phyloP scores from a whole-genome alignment of 2,888 invertebrate genomes.

The Alloplasta piceator region DNA sequence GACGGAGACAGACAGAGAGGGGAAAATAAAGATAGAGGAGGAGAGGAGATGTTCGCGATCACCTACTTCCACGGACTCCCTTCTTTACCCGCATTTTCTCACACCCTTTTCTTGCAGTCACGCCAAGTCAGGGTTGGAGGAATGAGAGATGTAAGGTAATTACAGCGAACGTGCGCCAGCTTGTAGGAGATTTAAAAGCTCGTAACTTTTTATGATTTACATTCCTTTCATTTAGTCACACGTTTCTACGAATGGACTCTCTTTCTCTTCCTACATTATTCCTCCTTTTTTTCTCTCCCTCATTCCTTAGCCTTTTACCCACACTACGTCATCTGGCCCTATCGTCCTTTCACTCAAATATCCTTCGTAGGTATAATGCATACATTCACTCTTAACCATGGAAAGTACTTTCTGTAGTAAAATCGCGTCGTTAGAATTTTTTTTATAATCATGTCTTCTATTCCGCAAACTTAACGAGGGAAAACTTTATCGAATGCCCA shows the following conservation, averaged over 20 bases:
- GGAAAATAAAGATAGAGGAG: slow-evolving; percentile 28
- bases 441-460: slow-evolving; percentile 13
- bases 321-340: neutral
- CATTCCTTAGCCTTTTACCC: slow-evolving; percentile 5
- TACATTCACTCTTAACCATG: slow-evolving; percentile 1
- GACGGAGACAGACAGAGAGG: too few species aligned
- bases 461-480: slow-evolving; percentile 65
- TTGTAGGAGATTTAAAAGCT: slow-evolving; percentile 83
- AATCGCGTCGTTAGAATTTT: slow-evolving; percentile 2
- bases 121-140: slow-evolving; percentile 72
- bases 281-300: slow-evolving; percentile 33
- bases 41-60: slow-evolving; percentile 56
- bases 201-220: slow-evolving; percentile 84
- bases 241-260: slow-evolving; percentile 78
- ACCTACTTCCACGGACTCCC: slow-evolving; percentile 51
- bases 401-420: neutral
- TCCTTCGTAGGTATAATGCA: slow-evolving; percentile 6
- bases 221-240: slow-evolving; percentile 83
- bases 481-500: slow-evolving; percentile 71
- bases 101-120: slow-evolving; percentile 68
- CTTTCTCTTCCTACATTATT: slow-evolving; percentile 51
- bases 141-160: slow-evolving; percentile 83
- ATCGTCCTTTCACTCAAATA: slow-evolving; percentile 42
- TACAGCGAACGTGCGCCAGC: slow-evolving; percentile 83
- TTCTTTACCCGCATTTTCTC: slow-evolving; percentile 56